Base-by-base conservation (phyloP, 2,797 vertebrate species). In the Cuniculus paca region DNA sequence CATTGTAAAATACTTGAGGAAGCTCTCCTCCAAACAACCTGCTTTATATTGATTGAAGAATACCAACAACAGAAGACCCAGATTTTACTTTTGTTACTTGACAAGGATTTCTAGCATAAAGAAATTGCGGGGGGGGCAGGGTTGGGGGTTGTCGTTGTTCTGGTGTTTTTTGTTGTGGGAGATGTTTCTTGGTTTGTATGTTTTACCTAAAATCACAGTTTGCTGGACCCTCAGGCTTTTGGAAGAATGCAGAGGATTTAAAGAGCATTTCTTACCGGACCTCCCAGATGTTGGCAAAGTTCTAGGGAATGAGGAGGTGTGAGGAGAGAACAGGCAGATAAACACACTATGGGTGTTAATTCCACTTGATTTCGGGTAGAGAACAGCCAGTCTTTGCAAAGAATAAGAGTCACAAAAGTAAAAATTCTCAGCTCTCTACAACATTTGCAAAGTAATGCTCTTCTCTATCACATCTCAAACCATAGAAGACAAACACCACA, bases 171-270 rank as follows among this genome's bases (percentile, higher is more conserved):
- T 70, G 19, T 24, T 39, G 2, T 42, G 31, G 1, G 50, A 26
- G 87, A 54, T 36, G 36, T 70, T 31, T 31, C 75, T 52, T 34
- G 10, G 82, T 91, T 93, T 92, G 48, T 83, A 94, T 84, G 7
- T 90, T 94, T 96, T 72, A 81, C 94, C 56, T 97, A 90, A 96
- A 97, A 96, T 96, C 85, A 93, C 91, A 90, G 90, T 91, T 96
- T 93, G 81, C 91, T 96, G 91, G 96, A 85, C 70, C 95, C 86
- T 97, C 81, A 82, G 92, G 92, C 63, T 96, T 95, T 95, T 98
- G 95, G 95, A 96, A 97, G 94, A 98, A 80, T 94, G 97, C 96
- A 97, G 97, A 97, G 97, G 98, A 97, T 91, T 97, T 98, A 97
- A 98, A 97, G 88, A 97, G 94, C 96, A 96, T 98, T 98, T 98